Conservation (phyloP, 2,888 invertebrate genomes). For the Punctoribates punctum region DNA sequence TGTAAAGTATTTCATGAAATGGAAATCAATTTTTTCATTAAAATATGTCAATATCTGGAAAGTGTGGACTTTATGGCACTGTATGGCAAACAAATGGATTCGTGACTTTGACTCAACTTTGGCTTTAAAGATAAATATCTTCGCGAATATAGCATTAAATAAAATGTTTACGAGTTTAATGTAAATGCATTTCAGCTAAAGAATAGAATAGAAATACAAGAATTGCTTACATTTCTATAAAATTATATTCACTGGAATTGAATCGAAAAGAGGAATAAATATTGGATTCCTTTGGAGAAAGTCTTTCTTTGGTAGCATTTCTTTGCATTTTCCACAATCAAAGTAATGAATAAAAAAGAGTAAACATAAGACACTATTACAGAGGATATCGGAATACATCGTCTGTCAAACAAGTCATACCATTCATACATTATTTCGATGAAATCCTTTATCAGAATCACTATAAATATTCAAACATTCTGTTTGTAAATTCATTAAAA, state of each 20-base stretch:
- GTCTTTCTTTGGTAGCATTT: background rate
- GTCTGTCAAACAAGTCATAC: background rate
- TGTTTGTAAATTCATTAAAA: too few species aligned
- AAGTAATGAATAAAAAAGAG: too few species aligned
- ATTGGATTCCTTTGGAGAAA: background rate
- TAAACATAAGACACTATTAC: too few species aligned
- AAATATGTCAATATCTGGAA: background rate
- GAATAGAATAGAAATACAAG: too few species aligned
- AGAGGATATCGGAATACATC: background rate
- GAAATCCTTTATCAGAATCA: background rate
- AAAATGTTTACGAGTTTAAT: background rate
- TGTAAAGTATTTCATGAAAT: background rate
- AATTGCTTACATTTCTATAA: background rate
- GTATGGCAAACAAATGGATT: constrained; percentile 6
- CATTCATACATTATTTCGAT: background rate
- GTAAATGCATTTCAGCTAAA: background rate
- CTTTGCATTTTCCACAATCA: too few species aligned
- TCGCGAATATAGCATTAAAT: background rate
- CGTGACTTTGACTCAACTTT: constrained; percentile 3
- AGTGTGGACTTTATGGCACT: background rate
- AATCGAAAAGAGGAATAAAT: background rate
- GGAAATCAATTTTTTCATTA: background rate
- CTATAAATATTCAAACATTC: too few species aligned
- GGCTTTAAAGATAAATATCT: background rate
- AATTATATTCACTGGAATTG: constrained; percentile 6